Evolutionary conservation across 2,113 vertebrate species (phyloP).

Genomic region (Progne subis): DNA sequence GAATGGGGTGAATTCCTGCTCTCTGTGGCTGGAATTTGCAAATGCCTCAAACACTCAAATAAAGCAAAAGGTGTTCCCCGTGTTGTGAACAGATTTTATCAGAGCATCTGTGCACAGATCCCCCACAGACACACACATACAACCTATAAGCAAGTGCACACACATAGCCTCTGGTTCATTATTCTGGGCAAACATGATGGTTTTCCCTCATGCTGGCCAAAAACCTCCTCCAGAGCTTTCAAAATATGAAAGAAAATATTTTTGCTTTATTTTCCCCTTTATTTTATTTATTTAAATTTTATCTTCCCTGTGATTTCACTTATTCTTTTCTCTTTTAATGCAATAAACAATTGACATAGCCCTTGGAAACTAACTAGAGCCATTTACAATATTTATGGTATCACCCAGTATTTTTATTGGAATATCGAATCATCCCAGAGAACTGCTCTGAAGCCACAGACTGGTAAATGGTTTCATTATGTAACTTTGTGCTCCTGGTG

Average conservation of each 20-base stretch:
- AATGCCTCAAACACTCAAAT: not conserved
- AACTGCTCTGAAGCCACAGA: not conserved
- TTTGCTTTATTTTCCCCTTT: not conserved
- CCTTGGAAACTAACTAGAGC: constrained; percentile 32
- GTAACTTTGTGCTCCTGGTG: constrained; percentile 10
- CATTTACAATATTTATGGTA: constrained; percentile 52
- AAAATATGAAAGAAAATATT: constrained; percentile 40
- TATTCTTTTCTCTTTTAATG: not conserved
- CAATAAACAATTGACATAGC: constrained; percentile 27
- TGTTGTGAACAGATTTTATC: not conserved
- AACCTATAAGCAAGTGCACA: not conserved
- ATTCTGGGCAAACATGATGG: not conserved
- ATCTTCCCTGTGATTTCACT: constrained; percentile 1
- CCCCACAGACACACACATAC: not conserved
- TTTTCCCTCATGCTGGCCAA: not conserved
- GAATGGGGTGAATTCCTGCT: not conserved
- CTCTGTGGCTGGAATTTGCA: not conserved
- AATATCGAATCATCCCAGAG: constrained; percentile 1
- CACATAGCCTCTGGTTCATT: accelerated
- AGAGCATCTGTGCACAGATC: not conserved
- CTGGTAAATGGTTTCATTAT: not conserved
- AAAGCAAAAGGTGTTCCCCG: not conserved
- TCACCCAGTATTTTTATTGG: constrained; percentile 29
- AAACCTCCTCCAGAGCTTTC: constrained; percentile 18
- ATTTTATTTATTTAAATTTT: constrained; percentile 52